phyloP scores from a whole-genome alignment of 2,797 vertebrate genomes.

The Anguilla megastoma region DNA sequence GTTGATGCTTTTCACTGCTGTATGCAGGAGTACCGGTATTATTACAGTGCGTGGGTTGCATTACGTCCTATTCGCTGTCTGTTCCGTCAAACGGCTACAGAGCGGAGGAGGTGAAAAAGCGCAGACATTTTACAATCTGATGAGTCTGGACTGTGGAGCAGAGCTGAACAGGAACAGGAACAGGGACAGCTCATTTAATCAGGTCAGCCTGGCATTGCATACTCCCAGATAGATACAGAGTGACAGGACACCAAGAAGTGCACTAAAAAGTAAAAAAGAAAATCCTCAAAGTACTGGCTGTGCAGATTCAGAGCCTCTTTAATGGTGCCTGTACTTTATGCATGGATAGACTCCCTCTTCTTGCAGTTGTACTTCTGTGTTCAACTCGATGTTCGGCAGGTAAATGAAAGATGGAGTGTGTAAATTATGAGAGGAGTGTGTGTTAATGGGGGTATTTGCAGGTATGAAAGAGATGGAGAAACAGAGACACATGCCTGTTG shows the following conservation, averaged over 20 bases:
- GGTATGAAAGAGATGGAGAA: not conserved
- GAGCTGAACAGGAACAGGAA: not conserved
- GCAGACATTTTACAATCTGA: not conserved
- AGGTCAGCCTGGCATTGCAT: not conserved
- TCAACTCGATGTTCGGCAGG: not conserved
- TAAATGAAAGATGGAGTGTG: not conserved
- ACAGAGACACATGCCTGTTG: not conserved
- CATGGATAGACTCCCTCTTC: not conserved
- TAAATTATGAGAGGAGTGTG: not conserved
- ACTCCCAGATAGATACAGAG: conserved; percentile 29
- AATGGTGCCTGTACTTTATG: conserved; percentile 15
- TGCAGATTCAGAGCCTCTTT: conserved; percentile 24
- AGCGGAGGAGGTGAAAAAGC: not conserved
- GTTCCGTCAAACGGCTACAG: not conserved
- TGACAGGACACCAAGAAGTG: conserved; percentile 23
- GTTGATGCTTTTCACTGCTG: not conserved
- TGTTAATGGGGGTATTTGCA: not conserved
- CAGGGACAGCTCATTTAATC: conserved; percentile 23
- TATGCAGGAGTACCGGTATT: not conserved
- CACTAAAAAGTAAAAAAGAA: conserved; percentile 29
- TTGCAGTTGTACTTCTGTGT: not conserved
- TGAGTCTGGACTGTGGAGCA: not conserved
- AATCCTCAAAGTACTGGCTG: conserved; percentile 22
- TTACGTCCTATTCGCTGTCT: not conserved
- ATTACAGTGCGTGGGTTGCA: not conserved